Percentiles rank a stretch among this genome's conserved stretches.
Evolutionary conservation across 2,888 invertebrate species (phyloP).

Genomic region (Zeuzera pyrina): DNA sequence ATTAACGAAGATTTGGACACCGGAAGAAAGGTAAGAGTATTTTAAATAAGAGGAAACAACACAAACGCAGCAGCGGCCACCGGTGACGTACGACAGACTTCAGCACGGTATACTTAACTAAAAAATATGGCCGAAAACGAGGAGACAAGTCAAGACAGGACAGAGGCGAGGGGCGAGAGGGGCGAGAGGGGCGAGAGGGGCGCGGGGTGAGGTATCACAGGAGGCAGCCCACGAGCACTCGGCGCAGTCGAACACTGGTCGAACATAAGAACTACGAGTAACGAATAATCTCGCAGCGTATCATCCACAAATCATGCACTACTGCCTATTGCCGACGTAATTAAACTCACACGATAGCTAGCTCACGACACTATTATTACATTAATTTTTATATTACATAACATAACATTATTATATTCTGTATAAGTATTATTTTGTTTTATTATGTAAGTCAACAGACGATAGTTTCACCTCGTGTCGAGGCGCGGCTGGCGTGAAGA

Average conservation of each 20-base stretch:
- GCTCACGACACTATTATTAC: conserved; percentile 42
- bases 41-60: too few species aligned
- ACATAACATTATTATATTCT: conserved; percentile 1
- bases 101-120: too few species aligned
- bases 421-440: conserved; percentile 1
- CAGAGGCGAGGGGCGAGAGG: conserved; percentile 2
- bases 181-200: conserved; percentile 15
- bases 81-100: too few species aligned
- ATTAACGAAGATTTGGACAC: too few species aligned
- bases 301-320: conserved; percentile 23
- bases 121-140: too few species aligned
- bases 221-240: conserved; percentile 37
- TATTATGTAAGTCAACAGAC: conserved; percentile 1
- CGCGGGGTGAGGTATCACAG: conserved; percentile 39
- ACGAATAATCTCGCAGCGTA: conserved; percentile 15
- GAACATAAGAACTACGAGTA: conserved; percentile 22
- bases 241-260: conserved; percentile 16
- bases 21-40: too few species aligned
- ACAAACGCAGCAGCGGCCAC: too few species aligned
- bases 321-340: conserved; percentile 36
- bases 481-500: conserved; percentile 16
- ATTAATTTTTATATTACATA: conserved; percentile 33
- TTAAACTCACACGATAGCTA: conserved; percentile 37
- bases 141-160: too few species aligned
- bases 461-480: neutral